Conservation (phyloP, 2,113 vertebrate genomes). For the Panthera tigris region DNA sequence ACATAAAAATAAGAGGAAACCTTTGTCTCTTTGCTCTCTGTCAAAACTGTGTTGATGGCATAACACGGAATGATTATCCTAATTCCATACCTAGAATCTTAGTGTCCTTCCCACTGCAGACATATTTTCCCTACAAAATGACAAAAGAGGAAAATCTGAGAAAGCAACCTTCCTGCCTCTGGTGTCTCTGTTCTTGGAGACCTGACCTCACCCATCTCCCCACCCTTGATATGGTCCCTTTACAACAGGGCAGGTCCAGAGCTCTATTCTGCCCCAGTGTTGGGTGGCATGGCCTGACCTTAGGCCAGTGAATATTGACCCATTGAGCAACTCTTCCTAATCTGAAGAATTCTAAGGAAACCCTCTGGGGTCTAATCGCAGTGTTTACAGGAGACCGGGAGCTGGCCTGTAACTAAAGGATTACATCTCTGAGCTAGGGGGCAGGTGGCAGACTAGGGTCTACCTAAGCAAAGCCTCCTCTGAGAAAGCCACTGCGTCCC, state of each 20-base stretch:
- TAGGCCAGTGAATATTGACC: neutral
- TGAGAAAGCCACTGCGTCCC: neutral
- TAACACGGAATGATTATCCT: neutral
- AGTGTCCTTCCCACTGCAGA: no score
- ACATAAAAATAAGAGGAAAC: neutral
- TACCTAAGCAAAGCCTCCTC: neutral
- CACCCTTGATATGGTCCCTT: rapidly evolving
- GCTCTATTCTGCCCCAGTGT: neutral
- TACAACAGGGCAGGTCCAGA: no score
- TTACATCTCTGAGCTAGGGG: neutral
- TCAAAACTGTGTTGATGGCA: neutral
- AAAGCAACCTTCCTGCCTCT: neutral
- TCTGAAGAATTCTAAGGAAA: neutral
- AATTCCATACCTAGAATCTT: neutral
- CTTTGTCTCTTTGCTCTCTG: neutral
- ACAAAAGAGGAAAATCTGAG: neutral
- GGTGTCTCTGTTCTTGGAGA: neutral
- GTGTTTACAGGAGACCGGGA: neutral
- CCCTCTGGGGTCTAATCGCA: neutral
- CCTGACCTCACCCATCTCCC: neutral
- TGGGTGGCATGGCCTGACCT: neutral
- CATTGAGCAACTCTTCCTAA: slow-evolving; percentile 3
- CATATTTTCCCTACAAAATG: neutral
- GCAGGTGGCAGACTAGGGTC: neutral
- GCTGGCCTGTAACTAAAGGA: slow-evolving; percentile 5